Evolutionary conservation across 2,888 invertebrate genomes (phyloP).

Genomic region (Gymnocheta viridis): DNA sequence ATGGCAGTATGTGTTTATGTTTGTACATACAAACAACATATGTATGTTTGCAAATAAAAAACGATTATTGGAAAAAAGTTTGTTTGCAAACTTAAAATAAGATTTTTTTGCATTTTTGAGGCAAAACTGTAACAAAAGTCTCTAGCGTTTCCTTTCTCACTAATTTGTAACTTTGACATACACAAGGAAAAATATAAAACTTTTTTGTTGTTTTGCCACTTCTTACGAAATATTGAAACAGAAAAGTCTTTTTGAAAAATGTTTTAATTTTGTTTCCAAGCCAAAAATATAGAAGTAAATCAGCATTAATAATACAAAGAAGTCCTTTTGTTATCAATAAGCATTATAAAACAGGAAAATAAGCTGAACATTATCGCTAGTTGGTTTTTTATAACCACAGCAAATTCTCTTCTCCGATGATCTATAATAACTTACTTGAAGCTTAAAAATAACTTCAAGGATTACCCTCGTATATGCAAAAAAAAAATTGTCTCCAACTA

Average conservation of each 20-base stretch:
- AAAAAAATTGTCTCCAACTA: slow-evolving; percentile 9
- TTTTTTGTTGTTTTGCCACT: slow-evolving; percentile 2
- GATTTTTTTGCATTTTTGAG: slow-evolving; percentile 10
- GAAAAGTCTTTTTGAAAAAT: not conserved
- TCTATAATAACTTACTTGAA: too few relatives aligned
- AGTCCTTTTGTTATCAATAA: too few relatives aligned
- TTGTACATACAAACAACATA: not conserved
- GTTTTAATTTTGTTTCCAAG: not conserved
- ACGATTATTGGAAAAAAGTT: slow-evolving; percentile 63
- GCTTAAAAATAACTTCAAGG: not conserved
- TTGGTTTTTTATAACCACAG: too few relatives aligned
- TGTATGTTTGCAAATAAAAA: slow-evolving; percentile 51
- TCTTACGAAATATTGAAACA: not conserved
- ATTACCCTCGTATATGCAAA: not conserved
- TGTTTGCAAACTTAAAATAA: slow-evolving; percentile 58
- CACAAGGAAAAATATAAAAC: slow-evolving; percentile 1
- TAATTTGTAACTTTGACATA: slow-evolving; percentile 27
- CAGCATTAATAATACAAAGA: not conserved
- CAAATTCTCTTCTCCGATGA: too few relatives aligned
- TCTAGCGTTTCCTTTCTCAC: slow-evolving; percentile 6
- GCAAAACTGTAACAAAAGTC: slow-evolving; percentile 42
- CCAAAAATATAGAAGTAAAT: not conserved
- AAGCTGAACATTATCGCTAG: too few relatives aligned
- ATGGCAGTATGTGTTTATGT: too few relatives aligned
- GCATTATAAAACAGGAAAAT: too few relatives aligned